Percentiles rank a stretch among this genome's conserved stretches.
These are phyloP conservation scores for Acanthurus leucopareius DNA, from an alignment of 2,797 vertebrate species.

Conservation along the genomic window DNA sequence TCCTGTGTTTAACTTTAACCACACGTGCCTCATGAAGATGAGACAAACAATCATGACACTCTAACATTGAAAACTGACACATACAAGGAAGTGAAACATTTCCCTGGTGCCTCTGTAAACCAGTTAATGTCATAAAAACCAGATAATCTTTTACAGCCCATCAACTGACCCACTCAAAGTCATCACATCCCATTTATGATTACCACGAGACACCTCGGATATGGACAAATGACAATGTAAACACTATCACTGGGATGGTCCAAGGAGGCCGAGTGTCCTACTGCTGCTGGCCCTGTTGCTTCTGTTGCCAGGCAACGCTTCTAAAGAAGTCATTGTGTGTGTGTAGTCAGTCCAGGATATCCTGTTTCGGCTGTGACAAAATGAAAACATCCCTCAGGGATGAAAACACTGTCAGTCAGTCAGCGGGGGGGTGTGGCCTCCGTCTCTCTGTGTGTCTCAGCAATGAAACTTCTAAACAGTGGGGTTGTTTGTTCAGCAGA, in stretches of 20 bases:
- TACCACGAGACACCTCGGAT: background rate
- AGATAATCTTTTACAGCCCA: background rate
- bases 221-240: slow-evolving; percentile 22
- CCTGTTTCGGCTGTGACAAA: slow-evolving; percentile 82
- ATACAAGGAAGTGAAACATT: background rate
- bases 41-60: background rate
- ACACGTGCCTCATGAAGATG: background rate
- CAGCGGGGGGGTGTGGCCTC: slow-evolving; percentile 35
- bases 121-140: background rate
- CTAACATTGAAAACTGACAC: background rate
- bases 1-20: background rate
- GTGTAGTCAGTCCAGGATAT: slow-evolving; percentile 85
- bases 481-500: background rate
- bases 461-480: background rate
- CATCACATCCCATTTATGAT: slow-evolving; percentile 3
- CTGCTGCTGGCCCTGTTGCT: slow-evolving; percentile 64
- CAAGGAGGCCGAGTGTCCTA: slow-evolving; percentile 20
- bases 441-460: background rate
- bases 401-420: slow-evolving; percentile 9
- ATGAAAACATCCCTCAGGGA: slow-evolving; percentile 56
- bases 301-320: slow-evolving; percentile 78
- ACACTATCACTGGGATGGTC: slow-evolving; percentile 9
- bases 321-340: slow-evolving; percentile 75
- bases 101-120: background rate
- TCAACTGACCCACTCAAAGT: background rate